Evolutionary conservation across 2,797 vertebrate species (phyloP).

Genomic region (Hemibagrus guttatus): DNA sequence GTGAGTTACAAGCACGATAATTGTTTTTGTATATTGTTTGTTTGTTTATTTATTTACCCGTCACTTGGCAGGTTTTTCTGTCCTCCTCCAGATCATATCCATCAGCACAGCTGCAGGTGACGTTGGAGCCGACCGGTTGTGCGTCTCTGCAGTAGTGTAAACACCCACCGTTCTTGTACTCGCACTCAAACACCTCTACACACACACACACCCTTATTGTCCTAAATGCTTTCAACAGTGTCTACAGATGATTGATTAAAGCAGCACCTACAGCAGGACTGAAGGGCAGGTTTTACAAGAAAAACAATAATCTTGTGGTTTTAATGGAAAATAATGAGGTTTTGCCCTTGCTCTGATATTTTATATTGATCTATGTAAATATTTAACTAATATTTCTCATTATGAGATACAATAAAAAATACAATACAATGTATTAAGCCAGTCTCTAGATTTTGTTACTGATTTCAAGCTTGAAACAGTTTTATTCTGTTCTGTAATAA

Average conservation of each 20-base stretch:
- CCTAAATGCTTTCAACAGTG: neutral
- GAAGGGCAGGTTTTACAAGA: neutral
- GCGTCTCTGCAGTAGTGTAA: slow-evolving; percentile 80
- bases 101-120: slow-evolving; percentile 76
- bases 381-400: neutral
- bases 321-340: neutral
- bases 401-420: neutral
- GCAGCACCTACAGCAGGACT: neutral
- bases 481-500: neutral
- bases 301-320: neutral
- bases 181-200: slow-evolving; percentile 73
- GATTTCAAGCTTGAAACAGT: neutral
- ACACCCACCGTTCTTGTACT: slow-evolving; percentile 81
- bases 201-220: neutral
- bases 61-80: slow-evolving; percentile 65
- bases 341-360: neutral
- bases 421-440: neutral
- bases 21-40: neutral
- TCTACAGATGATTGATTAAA: neutral
- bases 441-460: neutral
- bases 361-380: neutral
- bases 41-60: slow-evolving; percentile 63
- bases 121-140: slow-evolving; percentile 47
- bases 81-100: slow-evolving; percentile 75
- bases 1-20: neutral